Base-by-base conservation (phyloP, 2,113 vertebrate species). In the Platanista minor region DNA sequence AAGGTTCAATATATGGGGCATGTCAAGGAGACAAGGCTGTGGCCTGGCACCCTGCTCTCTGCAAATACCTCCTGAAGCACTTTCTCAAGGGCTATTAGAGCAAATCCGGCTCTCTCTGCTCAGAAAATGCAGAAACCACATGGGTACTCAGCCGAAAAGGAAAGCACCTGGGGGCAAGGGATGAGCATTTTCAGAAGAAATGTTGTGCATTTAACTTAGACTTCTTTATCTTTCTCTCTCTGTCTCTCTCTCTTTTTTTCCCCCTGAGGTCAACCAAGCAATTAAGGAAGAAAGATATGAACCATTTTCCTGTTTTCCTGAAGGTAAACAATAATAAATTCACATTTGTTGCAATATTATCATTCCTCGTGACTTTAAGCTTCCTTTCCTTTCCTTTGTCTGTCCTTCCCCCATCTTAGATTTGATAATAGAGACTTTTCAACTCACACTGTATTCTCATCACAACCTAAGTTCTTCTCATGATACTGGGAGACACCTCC, bases 1-100 rank as follows among this genome's bases (percentile, higher is more conserved):
- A 99, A 99, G 99, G 99, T 99, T 99, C 99, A 99, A 99, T 99
- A 99, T 99, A 99, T 99, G 98, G 98, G 99, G 99, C 99, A 99
- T 98, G 99, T 99, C 98, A 99, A 99, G 99, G 99, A 99, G 99
- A 99, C 99, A 99, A 99, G 99, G 98, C 99, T 99, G 98, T 99
- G 99, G 99, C 99, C 98, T 99, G 99, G 99, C 98, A 99, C 99
- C 99, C 99, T 99, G 98, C 99, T 99, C 99, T 95, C 98, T 98
- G 98, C 98, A 99, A 98, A 98, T 98, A 98, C 95, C 98, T 98
- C 99, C 99, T 98, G 98, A 98, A 98, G 98, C 98, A 98, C 98
- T 99, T 99, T 99, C 98, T 98, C 98, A 96, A 97, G 98, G 98
- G 98, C 99, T 98, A 98, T 99, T 99, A 99, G 97, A 98, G 98